Base-by-base conservation (phyloP, 2,113 vertebrate genomes). In the Hirundichthys speculiger region DNA sequence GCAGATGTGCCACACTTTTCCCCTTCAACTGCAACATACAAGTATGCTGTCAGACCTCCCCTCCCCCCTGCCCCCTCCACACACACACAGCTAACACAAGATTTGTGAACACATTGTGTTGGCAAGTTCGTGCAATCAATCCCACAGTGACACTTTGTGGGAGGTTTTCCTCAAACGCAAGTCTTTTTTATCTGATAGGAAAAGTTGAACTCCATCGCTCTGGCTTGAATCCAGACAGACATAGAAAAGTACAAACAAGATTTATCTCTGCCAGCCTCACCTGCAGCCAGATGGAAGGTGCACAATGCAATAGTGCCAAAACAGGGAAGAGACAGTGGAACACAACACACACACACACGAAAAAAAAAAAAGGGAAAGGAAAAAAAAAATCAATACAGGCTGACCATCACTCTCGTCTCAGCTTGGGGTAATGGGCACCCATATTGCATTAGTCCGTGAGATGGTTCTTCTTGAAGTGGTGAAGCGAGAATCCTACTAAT, bases 381-480 rank as follows among this genome's bases (percentile, higher is more conserved):
- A 75, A 62, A 57, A 47, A 42, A 42, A 73, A 81, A 90, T 91
- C 88, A 76, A 90, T 90, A 90, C 18, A 40, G 41, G 68, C 69
- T 84, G 88, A 75, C 84, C 87, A 83, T 85, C 83, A 85, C 70
- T 84, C 78, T 59, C 48, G 83, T 66, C 77, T 78, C 78, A 56
- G 80, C 84, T 81, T 61, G 75, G 77, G 58, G 80, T 88, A 90
- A 88, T 89, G 88, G 88, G 76, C 30, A 81, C 73, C 82, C 86
- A 83, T 86, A 91, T 88, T 88, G 85, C 87, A 90, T 90, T 91
- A 88, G 85, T 68, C 67, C 14, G 13, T 68, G 70, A 66, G 85
- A 84, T 81, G 83, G 75, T 70, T 89, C 84, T 87, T 74, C 88
- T 89, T 88, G 87, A 88, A 88, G 86, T 89, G 84, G 85, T 73